Evolutionary conservation across 1,140 invertebrate species (phyloP).

Genomic region (Euglossa dilemma): DNA sequence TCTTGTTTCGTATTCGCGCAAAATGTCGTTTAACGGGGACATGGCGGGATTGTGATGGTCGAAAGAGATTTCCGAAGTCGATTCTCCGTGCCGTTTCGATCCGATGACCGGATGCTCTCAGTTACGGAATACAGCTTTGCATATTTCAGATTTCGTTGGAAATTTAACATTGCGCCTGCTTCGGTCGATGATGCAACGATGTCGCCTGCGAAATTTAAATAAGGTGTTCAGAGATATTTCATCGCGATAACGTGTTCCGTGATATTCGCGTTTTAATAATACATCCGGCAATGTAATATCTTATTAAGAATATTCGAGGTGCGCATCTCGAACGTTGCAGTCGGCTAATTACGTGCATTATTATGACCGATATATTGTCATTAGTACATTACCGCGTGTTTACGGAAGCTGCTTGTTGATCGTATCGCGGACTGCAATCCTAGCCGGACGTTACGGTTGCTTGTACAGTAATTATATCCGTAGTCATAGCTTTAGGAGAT

Average conservation of each 20-base stretch:
- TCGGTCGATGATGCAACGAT: too few species aligned
- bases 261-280: background rate
- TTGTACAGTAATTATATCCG: background rate
- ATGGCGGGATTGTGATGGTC: too few species aligned
- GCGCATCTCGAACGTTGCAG: background rate
- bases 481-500: background rate
- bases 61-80: too few species aligned
- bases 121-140: too few species aligned
- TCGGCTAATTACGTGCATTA: slow-evolving; percentile 5
- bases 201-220: too few species aligned
- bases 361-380: background rate
- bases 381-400: background rate
- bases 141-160: too few species aligned
- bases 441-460: background rate
- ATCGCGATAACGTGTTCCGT: background rate
- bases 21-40: too few species aligned
- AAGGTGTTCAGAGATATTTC: background rate
- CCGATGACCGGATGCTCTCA: too few species aligned
- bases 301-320: background rate
- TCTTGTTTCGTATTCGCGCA: too few species aligned
- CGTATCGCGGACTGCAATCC: background rate
- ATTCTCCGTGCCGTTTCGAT: too few species aligned
- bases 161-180: too few species aligned
- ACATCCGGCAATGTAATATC: background rate
- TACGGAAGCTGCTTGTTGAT: background rate